phyloP scores from a whole-genome alignment of 2,113 vertebrate genomes.

The Prochilodus magdalenae region DNA sequence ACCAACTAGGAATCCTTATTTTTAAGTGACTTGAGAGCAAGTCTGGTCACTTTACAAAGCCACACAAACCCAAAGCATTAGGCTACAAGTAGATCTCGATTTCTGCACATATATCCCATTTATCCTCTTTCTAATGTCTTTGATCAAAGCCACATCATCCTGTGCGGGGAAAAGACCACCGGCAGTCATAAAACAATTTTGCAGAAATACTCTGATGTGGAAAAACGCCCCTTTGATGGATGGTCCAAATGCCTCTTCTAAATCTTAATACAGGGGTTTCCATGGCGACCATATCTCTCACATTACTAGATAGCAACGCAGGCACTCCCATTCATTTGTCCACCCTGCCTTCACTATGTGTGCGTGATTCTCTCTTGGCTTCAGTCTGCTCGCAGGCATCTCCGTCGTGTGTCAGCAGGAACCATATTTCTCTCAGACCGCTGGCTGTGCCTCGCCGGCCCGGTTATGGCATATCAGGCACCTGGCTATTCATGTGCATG shows the following conservation, averaged over 20 bases:
- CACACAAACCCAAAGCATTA: neutral
- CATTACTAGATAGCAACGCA: conserved; percentile 49
- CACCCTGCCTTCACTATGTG: conserved; percentile 31
- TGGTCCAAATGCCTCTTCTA: conserved; percentile 44
- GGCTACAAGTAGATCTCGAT: conserved; percentile 3
- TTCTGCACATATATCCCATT: neutral
- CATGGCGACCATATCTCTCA: conserved; percentile 60
- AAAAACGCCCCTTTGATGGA: conserved; percentile 53
- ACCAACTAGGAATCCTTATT: neutral
- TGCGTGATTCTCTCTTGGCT: conserved; percentile 22
- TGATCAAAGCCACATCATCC: conserved; percentile 42
- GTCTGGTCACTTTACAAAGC: conserved; percentile 13
- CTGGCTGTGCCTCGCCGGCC: conserved; percentile 22
- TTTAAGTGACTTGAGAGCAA: neutral
- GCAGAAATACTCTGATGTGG: conserved; percentile 38
- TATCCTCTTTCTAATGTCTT: conserved; percentile 25
- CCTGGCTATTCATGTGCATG: conserved; percentile 29
- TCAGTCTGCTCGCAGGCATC: conserved; percentile 39
- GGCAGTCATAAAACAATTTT: conserved; percentile 49
- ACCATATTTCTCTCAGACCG: conserved; percentile 33
- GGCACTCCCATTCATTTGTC: conserved; percentile 44
- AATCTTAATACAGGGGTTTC: conserved; percentile 59
- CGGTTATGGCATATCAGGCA: conserved; percentile 36
- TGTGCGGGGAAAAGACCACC: conserved; percentile 8
- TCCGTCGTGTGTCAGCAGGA: conserved; percentile 31